phyloP scores from a whole-genome alignment of 2,888 invertebrate genomes.

The Hyles lineata region DNA sequence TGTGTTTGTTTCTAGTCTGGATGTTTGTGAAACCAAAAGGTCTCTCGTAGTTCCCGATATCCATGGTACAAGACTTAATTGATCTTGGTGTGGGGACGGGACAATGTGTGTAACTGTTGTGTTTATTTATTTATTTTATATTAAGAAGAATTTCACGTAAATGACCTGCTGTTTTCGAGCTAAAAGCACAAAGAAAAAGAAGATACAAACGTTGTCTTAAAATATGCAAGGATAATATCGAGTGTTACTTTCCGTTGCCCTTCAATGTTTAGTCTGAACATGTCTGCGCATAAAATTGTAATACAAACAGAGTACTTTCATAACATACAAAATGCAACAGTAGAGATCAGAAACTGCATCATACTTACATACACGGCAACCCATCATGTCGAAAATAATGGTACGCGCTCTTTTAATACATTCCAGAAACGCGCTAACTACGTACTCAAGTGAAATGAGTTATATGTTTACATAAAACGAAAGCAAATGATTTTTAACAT shows the following conservation, averaged over 20 bases:
- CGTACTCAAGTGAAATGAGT: neutral
- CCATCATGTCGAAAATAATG: neutral
- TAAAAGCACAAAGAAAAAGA: too few species aligned
- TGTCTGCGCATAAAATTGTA: neutral
- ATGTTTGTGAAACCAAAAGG: too few species aligned
- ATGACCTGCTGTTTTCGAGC: too few species aligned
- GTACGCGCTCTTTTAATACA: neutral
- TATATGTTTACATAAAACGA: neutral
- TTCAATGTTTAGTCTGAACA: neutral
- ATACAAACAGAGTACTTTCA: slow-evolving; percentile 1
- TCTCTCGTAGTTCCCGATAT: too few species aligned
- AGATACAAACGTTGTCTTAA: neutral
- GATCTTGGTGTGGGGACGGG: too few species aligned
- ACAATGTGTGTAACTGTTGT: too few species aligned
- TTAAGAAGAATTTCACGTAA: too few species aligned
- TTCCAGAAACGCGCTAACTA: slow-evolving; percentile 7
- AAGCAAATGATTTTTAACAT: slow-evolving; percentile 11
- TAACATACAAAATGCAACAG: slow-evolving; percentile 9
- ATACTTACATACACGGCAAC: neutral
- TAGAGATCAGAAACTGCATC: slow-evolving; percentile 2
- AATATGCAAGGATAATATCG: neutral
- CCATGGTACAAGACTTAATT: too few species aligned
- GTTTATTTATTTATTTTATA: too few species aligned
- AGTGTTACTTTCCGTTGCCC: neutral
- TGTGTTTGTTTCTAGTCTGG: too few species aligned